Conservation (phyloP, 2,113 vertebrate genomes). For the Epinephelus lanceolatus region DNA sequence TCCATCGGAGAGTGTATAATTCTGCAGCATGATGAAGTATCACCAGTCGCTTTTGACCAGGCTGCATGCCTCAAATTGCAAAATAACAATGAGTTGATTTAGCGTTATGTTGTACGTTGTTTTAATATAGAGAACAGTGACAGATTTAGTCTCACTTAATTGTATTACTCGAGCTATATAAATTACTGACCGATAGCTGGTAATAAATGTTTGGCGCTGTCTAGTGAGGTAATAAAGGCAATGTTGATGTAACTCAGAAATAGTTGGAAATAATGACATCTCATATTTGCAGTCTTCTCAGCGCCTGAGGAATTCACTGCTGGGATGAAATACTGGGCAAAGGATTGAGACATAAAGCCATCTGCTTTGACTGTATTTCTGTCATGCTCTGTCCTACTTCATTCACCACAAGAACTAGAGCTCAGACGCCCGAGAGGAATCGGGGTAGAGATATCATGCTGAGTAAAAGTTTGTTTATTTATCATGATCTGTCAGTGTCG, state of each 20-base stretch:
- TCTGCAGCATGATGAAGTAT: neutral
- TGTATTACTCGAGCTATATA: conserved; percentile 14
- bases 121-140: neutral
- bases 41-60: neutral
- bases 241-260: conserved; percentile 29
- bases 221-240: neutral
- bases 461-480: conserved; percentile 62
- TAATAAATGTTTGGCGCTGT: conserved; percentile 41
- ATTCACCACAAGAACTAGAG: conserved; percentile 44
- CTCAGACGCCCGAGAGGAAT: conserved; percentile 24
- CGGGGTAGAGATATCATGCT: conserved; percentile 3
- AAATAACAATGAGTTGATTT: conserved; percentile 33
- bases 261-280: conserved; percentile 47
- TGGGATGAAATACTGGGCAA: conserved; percentile 57
- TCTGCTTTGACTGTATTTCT: conserved; percentile 70
- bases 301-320: conserved; percentile 38
- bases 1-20: too few relatives aligned
- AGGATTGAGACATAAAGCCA: conserved; percentile 65
- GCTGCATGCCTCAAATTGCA: neutral
- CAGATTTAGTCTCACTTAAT: conserved; percentile 30
- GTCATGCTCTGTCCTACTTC: conserved; percentile 59
- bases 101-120: neutral
- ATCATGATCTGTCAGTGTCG: conserved; percentile 51
- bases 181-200: conserved; percentile 15
- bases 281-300: conserved; percentile 27